Percentiles rank a stretch among this genome's conserved stretches.
Evolutionary conservation across 2,113 vertebrate genomes (phyloP).

Genomic region (Carassius auratus): DNA sequence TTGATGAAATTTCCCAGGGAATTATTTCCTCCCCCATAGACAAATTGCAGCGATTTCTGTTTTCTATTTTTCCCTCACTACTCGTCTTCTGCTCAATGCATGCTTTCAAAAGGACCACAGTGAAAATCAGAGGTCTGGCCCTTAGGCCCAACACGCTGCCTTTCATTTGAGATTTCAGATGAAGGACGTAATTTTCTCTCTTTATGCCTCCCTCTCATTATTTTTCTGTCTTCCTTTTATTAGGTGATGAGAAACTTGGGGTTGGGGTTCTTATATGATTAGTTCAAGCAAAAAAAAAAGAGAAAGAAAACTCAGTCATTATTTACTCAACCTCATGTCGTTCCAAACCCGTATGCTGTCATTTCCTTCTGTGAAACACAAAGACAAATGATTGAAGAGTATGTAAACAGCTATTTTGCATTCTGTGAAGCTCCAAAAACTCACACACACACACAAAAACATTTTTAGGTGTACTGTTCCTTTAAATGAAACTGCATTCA

Average conservation of each 20-base stretch:
- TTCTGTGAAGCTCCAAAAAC: background rate
- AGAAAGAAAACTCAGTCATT: background rate
- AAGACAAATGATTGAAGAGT: background rate
- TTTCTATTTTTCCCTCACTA: conserved; percentile 55
- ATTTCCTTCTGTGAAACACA: background rate
- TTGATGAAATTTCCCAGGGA: background rate
- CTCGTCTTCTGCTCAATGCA: conserved; percentile 60
- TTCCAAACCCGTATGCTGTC: background rate
- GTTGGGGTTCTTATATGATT: conserved; percentile 36
- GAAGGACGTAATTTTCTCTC: conserved; percentile 61
- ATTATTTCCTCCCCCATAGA: background rate
- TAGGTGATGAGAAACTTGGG: conserved; percentile 24
- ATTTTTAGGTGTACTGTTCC: background rate
- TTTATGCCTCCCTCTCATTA: conserved; percentile 29
- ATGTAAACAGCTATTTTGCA: background rate
- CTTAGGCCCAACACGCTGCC: conserved; percentile 60
- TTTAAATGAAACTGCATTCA: conserved; percentile 46
- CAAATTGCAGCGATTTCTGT: conserved; percentile 56
- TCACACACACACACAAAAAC: background rate
- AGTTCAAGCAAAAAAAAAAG: background rate
- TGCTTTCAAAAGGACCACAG: conserved; percentile 74
- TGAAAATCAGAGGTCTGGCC: conserved; percentile 71
- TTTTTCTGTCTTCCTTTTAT: conserved; percentile 38
- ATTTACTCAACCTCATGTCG: background rate
- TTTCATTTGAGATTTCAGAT: conserved; percentile 72